These are phyloP conservation scores for Arothron firmamentum DNA, from an alignment of 2,113 vertebrate genomes.

Conservation along the genomic window DNA sequence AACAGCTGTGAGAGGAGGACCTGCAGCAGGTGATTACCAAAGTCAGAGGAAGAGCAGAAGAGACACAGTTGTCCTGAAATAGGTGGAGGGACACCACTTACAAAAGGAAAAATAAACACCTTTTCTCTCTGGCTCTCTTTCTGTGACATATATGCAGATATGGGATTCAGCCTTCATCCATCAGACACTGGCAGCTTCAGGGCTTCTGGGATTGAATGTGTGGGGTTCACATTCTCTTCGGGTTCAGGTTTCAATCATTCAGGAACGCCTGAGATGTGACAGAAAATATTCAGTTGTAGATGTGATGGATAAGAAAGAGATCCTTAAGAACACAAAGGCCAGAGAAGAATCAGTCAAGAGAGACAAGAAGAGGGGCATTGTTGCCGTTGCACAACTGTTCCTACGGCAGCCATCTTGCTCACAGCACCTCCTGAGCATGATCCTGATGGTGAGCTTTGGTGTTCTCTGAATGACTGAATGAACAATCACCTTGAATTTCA, in stretches of 20 bases:
- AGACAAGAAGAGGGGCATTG: too few species aligned
- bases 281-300: too few species aligned
- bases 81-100: conserved; percentile 6
- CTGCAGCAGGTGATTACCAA: conserved; percentile 41
- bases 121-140: neutral
- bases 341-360: too few species aligned
- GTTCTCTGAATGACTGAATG: too few species aligned
- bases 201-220: conserved; percentile 31
- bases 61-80: conserved; percentile 14
- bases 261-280: conserved; percentile 42
- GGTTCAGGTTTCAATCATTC: conserved; percentile 18
- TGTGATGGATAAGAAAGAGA: too few species aligned
- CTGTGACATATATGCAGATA: neutral
- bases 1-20: conserved; percentile 49
- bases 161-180: conserved; percentile 20
- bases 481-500: too few species aligned
- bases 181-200: conserved; percentile 24
- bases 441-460: too few species aligned
- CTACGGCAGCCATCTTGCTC: too few species aligned
- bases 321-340: too few species aligned
- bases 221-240: conserved; percentile 27
- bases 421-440: neutral
- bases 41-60: conserved; percentile 17
- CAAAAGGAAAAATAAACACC: neutral
- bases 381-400: too few species aligned